Conservation (phyloP, 2,113 vertebrate genomes). For the Microtus pennsylvanicus region DNA sequence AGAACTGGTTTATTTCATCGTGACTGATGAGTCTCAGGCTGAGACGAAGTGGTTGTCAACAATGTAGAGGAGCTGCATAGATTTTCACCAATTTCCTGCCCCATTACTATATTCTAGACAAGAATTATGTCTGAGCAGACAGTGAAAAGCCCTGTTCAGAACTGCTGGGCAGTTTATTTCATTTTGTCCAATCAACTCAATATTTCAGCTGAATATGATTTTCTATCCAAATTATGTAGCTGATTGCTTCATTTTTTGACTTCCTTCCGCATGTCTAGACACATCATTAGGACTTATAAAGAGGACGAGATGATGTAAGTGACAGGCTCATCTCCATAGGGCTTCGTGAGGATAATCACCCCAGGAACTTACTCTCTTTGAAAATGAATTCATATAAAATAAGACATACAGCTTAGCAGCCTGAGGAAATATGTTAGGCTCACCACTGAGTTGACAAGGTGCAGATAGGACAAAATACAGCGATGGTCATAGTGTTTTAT, state of each 20-base stretch:
- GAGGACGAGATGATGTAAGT: conserved; percentile 64
- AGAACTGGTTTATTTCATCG: conserved; percentile 11
- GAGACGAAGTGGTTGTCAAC: conserved; percentile 43
- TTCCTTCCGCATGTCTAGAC: conserved; percentile 77
- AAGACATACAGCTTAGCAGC: neutral
- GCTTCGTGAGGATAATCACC: conserved; percentile 23
- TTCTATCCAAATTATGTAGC: conserved; percentile 73
- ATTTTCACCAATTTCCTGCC: conserved; percentile 60
- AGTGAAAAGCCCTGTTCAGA: conserved; percentile 36
- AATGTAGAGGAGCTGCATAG: conserved; percentile 50
- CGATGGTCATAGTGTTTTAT: neutral
- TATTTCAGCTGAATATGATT: conserved; percentile 79
- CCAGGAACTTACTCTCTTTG: conserved; percentile 20
- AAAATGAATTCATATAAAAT: conserved; percentile 28
- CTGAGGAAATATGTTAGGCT: conserved; percentile 13
- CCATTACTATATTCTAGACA: conserved; percentile 44
- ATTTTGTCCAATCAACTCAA: conserved; percentile 70
- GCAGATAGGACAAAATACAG: neutral
- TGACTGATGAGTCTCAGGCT: neutral
- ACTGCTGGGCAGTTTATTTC: conserved; percentile 62
- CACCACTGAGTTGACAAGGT: neutral
- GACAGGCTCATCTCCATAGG: neutral
- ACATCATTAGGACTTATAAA: conserved; percentile 71
- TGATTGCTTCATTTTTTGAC: conserved; percentile 78
- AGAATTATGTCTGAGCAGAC: conserved; percentile 75